Base-by-base conservation (phyloP, 2,888 invertebrate species). In the Cataglyphis livida region DNA sequence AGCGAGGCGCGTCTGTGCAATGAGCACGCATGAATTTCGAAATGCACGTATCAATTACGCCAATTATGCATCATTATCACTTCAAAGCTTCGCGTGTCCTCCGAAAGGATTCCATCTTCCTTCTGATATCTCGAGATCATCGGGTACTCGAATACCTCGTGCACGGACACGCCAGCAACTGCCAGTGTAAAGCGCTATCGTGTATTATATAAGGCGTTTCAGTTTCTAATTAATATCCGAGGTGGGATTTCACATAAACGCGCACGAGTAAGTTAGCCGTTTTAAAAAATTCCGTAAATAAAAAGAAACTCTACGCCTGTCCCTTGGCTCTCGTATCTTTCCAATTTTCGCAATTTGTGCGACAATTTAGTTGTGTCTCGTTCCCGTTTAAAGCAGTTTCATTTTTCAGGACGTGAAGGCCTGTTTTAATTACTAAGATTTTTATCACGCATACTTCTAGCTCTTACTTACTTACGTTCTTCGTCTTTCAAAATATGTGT, bases 51-150 rank as follows among this genome's bases (percentile, higher is more conserved):
- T 66, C 78, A 68, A 79, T 79, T 78, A 79, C 79, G 68, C 61
- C 78, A 71, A 70, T 78, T 78, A 61, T 44, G 78, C 78, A 48
- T 61, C 71, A 78, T 78, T 78, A 78, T 78, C 78, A 57, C 78
- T 78, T 21, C 41, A 54, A 3, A 41, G 41, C 25, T 59, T 4
- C 57, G 76, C 54, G 41, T 57, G 41, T 32, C 66, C 41, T 4
- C 28, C 76, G 44, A 61, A 44, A 35, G 25, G 44, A 71, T 71
- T 57, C 76, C 68, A 12, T 10, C 70, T 44, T 38, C 38, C 51
- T 7, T n/a, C 25, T 1, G 21, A 4, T 38, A 35, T 35, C 28
- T 64, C 10, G 21, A 12, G 3, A 3, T 15, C 28, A 68, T n/a
- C 44, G 44, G 57, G 25, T 48, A 44, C 41, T 38, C 65, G 54